A percentile compares a stretch with the other conserved stretches of the same genome.
Evolutionary conservation across 2,113 vertebrate species (phyloP).

Genomic region (Brachypodius melanocephalos): DNA sequence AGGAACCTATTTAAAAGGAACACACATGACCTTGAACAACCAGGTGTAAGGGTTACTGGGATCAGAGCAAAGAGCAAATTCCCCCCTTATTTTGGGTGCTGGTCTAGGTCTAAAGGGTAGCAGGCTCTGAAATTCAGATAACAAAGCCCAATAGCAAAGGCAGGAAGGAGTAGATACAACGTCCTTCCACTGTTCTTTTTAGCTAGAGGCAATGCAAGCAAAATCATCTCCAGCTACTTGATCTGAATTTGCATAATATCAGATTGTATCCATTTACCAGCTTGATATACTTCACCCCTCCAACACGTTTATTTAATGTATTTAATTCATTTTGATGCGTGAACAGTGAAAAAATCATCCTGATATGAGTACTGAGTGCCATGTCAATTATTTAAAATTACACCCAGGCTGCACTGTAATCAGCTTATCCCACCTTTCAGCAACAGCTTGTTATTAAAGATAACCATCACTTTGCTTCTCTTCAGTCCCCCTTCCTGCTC

Average conservation of each 20-base stretch:
- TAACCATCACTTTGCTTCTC: background rate
- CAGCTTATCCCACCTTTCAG: constrained; percentile 26
- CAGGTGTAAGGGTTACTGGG: background rate
- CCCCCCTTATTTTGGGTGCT: background rate
- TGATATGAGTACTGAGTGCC: constrained; percentile 12
- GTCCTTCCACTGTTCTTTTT: background rate
- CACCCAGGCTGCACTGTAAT: background rate
- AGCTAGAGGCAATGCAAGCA: background rate
- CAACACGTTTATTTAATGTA: constrained; percentile 20
- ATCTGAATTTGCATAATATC: constrained; percentile 57
- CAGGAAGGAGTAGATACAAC: background rate
- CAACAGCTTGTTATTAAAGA: constrained; percentile 10
- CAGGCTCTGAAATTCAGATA: background rate
- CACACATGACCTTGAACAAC: background rate
- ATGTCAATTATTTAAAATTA: constrained; percentile 48
- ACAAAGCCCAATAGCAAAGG: background rate
- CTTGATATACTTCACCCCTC: background rate
- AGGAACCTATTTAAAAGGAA: constrained; percentile 5
- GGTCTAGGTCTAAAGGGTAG: background rate
- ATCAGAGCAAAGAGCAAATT: background rate
- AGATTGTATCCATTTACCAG: constrained; percentile 59
- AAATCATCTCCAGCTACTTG: constrained; percentile 4
- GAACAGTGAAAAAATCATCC: constrained; percentile 26
- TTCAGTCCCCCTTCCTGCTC: background rate
- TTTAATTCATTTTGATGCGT: constrained; percentile 41